Evolutionary conservation across 2,113 vertebrate species (phyloP).

Genomic region (Gavialis gangeticus): DNA sequence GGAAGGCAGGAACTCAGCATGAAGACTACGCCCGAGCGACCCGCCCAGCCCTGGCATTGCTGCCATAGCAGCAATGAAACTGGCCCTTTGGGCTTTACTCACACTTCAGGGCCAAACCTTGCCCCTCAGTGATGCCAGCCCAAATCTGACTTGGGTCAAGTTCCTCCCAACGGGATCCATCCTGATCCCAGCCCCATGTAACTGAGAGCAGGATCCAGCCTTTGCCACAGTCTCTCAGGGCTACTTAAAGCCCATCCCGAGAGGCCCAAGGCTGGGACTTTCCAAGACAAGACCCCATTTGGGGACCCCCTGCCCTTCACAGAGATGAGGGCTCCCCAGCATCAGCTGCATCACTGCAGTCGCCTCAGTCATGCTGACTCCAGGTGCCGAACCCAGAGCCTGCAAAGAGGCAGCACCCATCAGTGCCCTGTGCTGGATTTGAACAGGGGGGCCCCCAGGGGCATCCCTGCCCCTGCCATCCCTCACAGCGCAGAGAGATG

Average conservation of each 20-base stretch:
- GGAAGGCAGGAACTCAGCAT: neutral
- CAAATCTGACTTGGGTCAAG: too few relatives aligned
- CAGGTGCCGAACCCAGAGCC: neutral
- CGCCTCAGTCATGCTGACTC: neutral
- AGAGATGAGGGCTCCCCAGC: neutral
- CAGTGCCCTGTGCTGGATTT: fast-evolving
- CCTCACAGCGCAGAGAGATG: fast-evolving
- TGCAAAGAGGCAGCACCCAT: fast-evolving
- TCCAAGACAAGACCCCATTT: too few relatives aligned
- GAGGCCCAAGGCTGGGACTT: too few relatives aligned
- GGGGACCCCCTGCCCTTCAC: neutral
- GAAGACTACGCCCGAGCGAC: neutral
- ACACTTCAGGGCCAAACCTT: too few relatives aligned
- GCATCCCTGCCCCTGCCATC: neutral
- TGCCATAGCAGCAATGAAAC: too few relatives aligned
- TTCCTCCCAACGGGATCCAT: too few relatives aligned
- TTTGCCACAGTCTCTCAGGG: too few relatives aligned
- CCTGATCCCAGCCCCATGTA: too few relatives aligned
- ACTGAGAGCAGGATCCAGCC: too few relatives aligned
- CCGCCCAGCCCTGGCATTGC: neutral
- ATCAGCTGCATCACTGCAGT: neutral
- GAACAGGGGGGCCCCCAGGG: neutral
- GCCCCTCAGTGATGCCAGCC: too few relatives aligned
- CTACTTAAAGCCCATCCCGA: too few relatives aligned
- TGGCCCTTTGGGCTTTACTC: too few relatives aligned